Percentiles rank a stretch among this genome's conserved stretches.
Evolutionary conservation across 2,888 invertebrate genomes (phyloP).

Genomic region (Synanthedon vespiformis): DNA sequence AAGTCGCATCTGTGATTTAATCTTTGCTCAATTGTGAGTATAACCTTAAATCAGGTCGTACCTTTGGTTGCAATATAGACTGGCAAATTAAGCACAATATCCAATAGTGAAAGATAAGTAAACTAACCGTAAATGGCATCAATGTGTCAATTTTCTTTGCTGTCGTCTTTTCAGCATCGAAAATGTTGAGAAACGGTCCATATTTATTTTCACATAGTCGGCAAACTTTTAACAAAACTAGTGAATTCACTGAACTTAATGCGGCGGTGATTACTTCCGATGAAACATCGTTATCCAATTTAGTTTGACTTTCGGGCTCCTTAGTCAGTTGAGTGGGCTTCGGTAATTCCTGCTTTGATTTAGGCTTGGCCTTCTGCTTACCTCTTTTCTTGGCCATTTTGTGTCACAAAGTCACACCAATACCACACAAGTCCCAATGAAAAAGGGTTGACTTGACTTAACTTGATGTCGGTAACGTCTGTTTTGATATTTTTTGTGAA

Average conservation of each 20-base stretch:
- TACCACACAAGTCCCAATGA: background rate
- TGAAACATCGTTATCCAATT: background rate
- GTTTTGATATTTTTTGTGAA: too few relatives aligned
- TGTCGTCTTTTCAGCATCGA: conserved; percentile 48
- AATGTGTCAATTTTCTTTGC: conserved; percentile 55
- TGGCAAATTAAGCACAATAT: background rate
- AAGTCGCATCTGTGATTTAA: too few relatives aligned
- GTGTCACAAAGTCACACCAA: conserved; percentile 6
- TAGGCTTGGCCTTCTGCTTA: conserved; percentile 25
- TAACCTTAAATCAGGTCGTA: too few relatives aligned
- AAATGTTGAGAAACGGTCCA: conserved; percentile 63
- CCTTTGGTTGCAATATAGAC: background rate
- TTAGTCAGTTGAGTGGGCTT: background rate
- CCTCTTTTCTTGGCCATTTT: conserved; percentile 44
- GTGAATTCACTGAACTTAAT: conserved; percentile 21
- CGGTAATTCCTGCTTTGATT: background rate
- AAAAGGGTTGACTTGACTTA: too few relatives aligned
- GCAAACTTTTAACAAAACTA: conserved; percentile 46
- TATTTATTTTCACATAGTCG: conserved; percentile 57
- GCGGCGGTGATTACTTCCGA: conserved; percentile 29
- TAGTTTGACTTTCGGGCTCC: background rate
- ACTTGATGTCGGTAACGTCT: background rate
- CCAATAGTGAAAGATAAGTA: background rate
- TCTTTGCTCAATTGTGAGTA: too few relatives aligned
- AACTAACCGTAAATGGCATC: conserved; percentile 57